These are phyloP conservation scores for Polydrusus cervinus DNA, from an alignment of 2,888 invertebrate genomes.

Conservation along the genomic window DNA sequence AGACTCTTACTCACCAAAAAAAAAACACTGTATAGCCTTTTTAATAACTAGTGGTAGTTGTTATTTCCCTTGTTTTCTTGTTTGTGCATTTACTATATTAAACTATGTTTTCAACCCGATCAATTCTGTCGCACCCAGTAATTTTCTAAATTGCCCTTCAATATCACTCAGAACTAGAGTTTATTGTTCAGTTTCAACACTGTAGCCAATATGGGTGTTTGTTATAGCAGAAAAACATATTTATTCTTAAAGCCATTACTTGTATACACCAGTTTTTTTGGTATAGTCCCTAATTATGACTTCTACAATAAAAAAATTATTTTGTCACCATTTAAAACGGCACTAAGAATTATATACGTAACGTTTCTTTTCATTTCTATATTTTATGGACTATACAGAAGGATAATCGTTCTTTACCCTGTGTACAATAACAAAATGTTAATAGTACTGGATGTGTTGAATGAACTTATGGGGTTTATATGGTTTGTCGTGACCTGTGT, in stretches of 20 bases:
- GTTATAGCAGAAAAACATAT: background rate
- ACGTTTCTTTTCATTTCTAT: background rate
- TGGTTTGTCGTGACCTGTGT: background rate
- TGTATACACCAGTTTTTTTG: conserved; percentile 3
- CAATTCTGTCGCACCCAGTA: too few species aligned
- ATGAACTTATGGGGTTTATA: background rate
- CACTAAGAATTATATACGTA: background rate
- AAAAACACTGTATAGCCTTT: too few species aligned
- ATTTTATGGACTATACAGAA: background rate
- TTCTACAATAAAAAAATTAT: background rate
- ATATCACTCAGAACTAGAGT: too few species aligned
- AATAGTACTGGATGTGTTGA: background rate
- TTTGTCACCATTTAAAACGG: background rate
- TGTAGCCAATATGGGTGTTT: background rate
- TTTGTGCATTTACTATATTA: too few species aligned
- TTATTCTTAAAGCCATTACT: background rate
- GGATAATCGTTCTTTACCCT: background rate
- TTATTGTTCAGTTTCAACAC: background rate
- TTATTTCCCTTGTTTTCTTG: too few species aligned
- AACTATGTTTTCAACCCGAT: too few species aligned
- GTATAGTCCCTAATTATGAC: background rate
- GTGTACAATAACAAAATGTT: conserved; percentile 17
- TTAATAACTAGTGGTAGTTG: too few species aligned
- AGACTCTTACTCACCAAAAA: too few species aligned
- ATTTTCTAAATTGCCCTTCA: too few species aligned